Percentiles rank a stretch among this genome's conserved stretches.
phyloP scores from a whole-genome alignment of 1,140 invertebrate genomes.

The Panagrolaimus sp. region DNA sequence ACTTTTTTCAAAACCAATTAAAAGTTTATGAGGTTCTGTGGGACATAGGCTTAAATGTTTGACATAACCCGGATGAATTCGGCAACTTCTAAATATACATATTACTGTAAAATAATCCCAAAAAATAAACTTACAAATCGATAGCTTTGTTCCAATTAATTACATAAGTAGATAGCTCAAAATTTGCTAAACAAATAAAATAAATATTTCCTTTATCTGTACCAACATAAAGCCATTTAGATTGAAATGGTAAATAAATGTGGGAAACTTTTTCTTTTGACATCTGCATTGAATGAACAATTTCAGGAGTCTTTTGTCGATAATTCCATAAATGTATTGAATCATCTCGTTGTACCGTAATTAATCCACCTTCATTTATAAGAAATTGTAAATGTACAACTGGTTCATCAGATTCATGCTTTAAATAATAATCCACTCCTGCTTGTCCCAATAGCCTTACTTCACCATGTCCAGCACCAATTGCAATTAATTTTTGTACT shows the following conservation, averaged over 20 bases:
- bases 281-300: slow-evolving; percentile 52
- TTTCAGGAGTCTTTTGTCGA: slow-evolving; percentile 71
- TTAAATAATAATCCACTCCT: slow-evolving; percentile 84
- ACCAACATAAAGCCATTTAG: slow-evolving; percentile 96
- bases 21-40: slow-evolving; percentile 65
- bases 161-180: slow-evolving; percentile 89
- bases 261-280: slow-evolving; percentile 74
- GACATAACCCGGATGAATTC: slow-evolving; percentile 63
- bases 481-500: slow-evolving; percentile 87
- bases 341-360: slow-evolving; percentile 88
- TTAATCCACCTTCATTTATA: slow-evolving; percentile 87
- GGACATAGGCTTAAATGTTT: slow-evolving; percentile 62
- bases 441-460: slow-evolving; percentile 80
- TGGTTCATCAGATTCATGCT: slow-evolving; percentile 65
- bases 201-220: slow-evolving; percentile 96
- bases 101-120: slow-evolving; percentile 12
- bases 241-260: slow-evolving; percentile 85
- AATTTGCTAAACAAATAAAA: slow-evolving; percentile 90
- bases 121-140: slow-evolving; percentile 74
- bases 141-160: slow-evolving; percentile 99
- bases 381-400: slow-evolving; percentile 86
- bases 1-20: slow-evolving; percentile 92
- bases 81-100: slow-evolving; percentile 58
- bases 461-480: slow-evolving; percentile 89
- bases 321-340: slow-evolving; percentile 94